Evolutionary conservation across 2,113 vertebrate species (phyloP), one percentile per base, ranked within the genome.

Genomic region (Siniperca chuatsi): DNA sequence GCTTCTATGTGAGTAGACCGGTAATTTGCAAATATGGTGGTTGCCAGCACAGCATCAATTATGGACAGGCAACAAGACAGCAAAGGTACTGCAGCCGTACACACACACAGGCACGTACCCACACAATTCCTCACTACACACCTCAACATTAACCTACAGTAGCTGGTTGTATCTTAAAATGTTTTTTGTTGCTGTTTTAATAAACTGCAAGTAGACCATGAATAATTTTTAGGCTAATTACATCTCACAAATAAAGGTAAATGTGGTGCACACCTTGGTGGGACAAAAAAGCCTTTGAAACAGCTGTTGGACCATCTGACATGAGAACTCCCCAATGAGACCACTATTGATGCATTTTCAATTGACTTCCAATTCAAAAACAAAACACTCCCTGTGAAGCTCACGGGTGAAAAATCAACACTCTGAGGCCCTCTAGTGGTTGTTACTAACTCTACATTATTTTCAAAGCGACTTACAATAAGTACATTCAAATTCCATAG

Each of bases 341-440:
- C 10, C 15, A 74, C 50, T 21, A 33, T 21, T 71, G 67, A 84
- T 72, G 76, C 40, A 52, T 62, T 79, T 90, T 78, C 4, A 68
- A 21, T 48, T 58, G 65, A 40, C 58, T 69, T 79, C 16, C 52
- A 68, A 74, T 73, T 71, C 42, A 71, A 61, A 58, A 60, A 23
- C 75, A 72, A 79, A 74, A 65, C 48, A 67, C 50, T 81, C 0
- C 2, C 70, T 29, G 54, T 64, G 50, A 69, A 4, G 20, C 33
- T 44, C 40, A 62, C 29, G 60, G 13, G 35, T 55, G 54, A 86
- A 90, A 29, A 52, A 33, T 46, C 68, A 75, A 79, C 48, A 75
- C 85, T 90, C 33, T 87, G 75, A 79, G 75, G 92, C 92, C 91
- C 86, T 89, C 93, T 94, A 81, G 89, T 87, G 93, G 85, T 44